Base-by-base conservation (phyloP, 2,113 vertebrate species). In the Haplochromis burtoni region DNA sequence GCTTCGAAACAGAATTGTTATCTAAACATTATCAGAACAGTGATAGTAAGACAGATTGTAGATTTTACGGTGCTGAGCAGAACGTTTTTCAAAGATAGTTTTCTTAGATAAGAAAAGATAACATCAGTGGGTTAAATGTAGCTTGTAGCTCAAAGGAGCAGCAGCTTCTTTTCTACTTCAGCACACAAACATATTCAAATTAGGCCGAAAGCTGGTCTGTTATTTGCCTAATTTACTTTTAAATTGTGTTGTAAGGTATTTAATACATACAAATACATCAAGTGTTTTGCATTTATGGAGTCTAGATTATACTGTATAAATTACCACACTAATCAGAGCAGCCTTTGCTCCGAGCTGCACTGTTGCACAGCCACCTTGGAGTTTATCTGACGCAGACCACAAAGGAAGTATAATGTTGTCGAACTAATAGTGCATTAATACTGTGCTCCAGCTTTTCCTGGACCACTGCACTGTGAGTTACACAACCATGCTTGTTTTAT, bases 81-180 rank as follows among this genome's bases (percentile, higher is more conserved):
- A 80, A 31, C 10, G 29, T 71, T 80, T 81, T 73, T 90, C 81
- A 91, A 92, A 90, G 24, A 78, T 84, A 59, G 31, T 89, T 84
- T 38, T 84, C 88, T 85, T 26, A 26, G 84, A 66, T n/a, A 35
- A 66, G 31, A 16, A 84, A 83, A 86, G 63, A 91, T 86, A 90
- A 91, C 83, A 89, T 88, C 84, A 87, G 81, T 94, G 85, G 85
- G 86, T 90, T 82, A 88, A 87, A 85, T 83, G 87, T 33, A 78
- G 45, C 21, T 80, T 86, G 66, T 84, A 85, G 71, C 94, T 89
- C 84, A 88, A 83, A 79, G 7, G 5, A 90, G 84, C 68, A 87
- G 71, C 79, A 90, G 84, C 49, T 49, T 84, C 38, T 78, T 85
- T 82, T 81, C 61, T 86, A 21, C 31, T 78, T 87, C 10, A 10